Conservation (phyloP, 2,888 invertebrate genomes). For the Aphodius granarius region DNA sequence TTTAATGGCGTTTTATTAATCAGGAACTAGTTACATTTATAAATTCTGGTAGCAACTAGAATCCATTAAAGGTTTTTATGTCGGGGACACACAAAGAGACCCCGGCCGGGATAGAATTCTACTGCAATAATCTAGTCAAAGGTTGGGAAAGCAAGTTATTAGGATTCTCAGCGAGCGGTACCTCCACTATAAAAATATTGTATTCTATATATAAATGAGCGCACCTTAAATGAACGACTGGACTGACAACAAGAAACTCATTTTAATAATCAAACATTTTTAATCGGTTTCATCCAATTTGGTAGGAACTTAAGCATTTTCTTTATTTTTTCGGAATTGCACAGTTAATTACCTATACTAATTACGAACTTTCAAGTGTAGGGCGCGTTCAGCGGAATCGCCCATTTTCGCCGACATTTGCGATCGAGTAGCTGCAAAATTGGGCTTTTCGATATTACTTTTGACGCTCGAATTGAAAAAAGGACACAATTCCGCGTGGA, state of each 20-base stretch:
- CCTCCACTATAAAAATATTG: constrained; percentile 25
- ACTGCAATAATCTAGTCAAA: constrained; percentile 23
- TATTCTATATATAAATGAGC: constrained; percentile 2
- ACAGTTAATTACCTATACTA: too few relatives aligned
- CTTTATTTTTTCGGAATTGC: too few relatives aligned
- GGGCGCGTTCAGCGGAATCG: too few relatives aligned
- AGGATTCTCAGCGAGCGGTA: constrained; percentile 25
- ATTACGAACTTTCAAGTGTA: too few relatives aligned
- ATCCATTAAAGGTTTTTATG: background rate
- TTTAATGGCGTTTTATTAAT: background rate
- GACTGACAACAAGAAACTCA: background rate
- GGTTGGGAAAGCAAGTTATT: constrained; percentile 28
- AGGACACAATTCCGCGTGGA: too few relatives aligned
- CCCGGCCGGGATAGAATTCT: background rate
- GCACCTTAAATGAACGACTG: background rate
- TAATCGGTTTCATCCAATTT: too few relatives aligned
- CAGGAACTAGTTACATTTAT: background rate
- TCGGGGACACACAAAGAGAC: background rate
- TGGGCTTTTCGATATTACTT: too few relatives aligned
- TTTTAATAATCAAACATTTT: too few relatives aligned
- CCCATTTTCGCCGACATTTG: too few relatives aligned
- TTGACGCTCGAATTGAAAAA: too few relatives aligned
- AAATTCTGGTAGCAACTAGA: background rate
- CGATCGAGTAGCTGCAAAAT: too few relatives aligned
- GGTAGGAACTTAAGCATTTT: too few relatives aligned